Base-by-base conservation (phyloP, 2,797 vertebrate species). In the Thripadectes ignobilis region DNA sequence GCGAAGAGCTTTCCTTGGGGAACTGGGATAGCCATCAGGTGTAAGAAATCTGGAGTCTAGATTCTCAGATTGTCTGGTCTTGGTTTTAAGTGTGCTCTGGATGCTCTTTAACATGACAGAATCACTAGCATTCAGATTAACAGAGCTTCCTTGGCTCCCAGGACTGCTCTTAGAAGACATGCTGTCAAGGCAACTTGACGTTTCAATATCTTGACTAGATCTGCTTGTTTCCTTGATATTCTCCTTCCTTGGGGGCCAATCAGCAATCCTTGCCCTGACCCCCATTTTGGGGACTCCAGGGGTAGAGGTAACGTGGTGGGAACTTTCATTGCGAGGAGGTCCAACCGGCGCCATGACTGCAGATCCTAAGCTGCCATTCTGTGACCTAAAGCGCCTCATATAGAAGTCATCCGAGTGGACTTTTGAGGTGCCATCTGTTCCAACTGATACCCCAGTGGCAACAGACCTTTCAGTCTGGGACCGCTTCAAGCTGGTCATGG, bases 231-330 rank as follows among this genome's bases (percentile, higher is more conserved):
- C 98, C 83, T 98, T 98, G 34, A 98, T 94, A 14, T 98, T 98
- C 82, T 99, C 99, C 96, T 99, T 99, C 93, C 99, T 98, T 2
- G 99, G 99, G 39, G 99, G 99, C 99, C 99, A 99, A 52, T 99
- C 99, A 6, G 99, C 99, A 96, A 99, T 99, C 71, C 99, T 98
- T 79, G 99, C 99, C 93, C 99, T 98, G 55, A 99, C 99, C 43
- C 99, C 99, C 99, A 99, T 99, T 97, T 99, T 99, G 84, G 99
- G 99, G 93, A 99, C 99, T 77, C 99, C 99, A 38, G 98, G 98
- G 39, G 98, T 99, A 54, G 98, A 98, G 89, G 98, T 98, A 93
- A 98, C 94, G 9, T 98, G 97, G 59, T 99, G 99, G 93, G 98
- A 96, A 62, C 97, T 98, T 97, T 99, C 99, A 79, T 98, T 98